These are phyloP conservation scores for Lepidothrix coronata DNA, from an alignment of 2,113 vertebrate genomes.

Conservation along the genomic window DNA sequence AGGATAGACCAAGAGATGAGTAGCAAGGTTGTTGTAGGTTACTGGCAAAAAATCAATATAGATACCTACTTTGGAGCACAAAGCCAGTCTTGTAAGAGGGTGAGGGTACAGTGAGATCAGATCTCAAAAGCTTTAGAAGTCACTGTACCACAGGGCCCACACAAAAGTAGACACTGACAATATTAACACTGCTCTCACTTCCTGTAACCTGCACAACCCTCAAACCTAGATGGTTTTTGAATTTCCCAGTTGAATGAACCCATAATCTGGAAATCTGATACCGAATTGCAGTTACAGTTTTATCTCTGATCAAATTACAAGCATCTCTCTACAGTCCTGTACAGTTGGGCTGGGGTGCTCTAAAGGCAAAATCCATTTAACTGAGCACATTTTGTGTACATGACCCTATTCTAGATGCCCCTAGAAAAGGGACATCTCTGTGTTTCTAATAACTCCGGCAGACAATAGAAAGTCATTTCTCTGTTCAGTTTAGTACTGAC, in stretches of 20 bases:
- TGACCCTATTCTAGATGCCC: not conserved
- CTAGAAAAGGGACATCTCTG: not conserved
- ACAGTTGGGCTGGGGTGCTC: not conserved
- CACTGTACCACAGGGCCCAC: rapidly evolving
- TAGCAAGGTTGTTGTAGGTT: not conserved
- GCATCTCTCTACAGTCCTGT: not conserved
- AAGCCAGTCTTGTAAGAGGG: not conserved
- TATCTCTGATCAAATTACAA: not conserved
- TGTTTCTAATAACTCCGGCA: not conserved
- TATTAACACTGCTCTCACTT: not conserved
- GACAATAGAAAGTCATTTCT: not conserved
- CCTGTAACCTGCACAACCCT: not conserved
- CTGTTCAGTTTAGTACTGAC: not conserved
- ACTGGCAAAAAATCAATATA: not conserved
- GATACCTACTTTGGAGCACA: not conserved
- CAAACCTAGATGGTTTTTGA: not conserved
- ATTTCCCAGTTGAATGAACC: not conserved
- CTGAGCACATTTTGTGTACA: not conserved
- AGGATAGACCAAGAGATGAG: not conserved
- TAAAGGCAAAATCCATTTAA: not conserved
- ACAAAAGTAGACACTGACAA: not conserved
- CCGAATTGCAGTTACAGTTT: not conserved
- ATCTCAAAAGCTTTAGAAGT: not conserved
- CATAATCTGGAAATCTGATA: not conserved
- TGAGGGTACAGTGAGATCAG: not conserved